phyloP scores from a whole-genome alignment of 2,888 invertebrate species.

The Girardia tigrina region DNA sequence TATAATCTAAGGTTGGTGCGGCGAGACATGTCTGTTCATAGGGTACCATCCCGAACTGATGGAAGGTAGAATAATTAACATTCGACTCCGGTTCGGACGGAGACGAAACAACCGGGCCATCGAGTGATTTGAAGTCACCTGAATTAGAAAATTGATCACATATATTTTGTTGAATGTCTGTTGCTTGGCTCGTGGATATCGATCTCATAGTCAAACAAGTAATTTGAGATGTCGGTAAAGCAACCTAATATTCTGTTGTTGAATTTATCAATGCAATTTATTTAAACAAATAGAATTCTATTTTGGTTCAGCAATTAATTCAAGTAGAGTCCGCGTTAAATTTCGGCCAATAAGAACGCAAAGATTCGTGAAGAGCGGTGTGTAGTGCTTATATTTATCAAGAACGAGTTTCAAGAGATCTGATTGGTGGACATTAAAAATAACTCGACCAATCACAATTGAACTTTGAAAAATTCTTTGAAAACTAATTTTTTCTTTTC shows the following conservation, averaged over 20 bases:
- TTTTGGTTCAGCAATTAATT: neutral
- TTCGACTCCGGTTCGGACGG: slow-evolving; percentile 13
- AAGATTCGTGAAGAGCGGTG: too few relatives aligned
- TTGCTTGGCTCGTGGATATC: slow-evolving; percentile 23
- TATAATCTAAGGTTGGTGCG: neutral
- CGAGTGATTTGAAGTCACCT: slow-evolving; percentile 3
- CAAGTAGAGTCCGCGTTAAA: neutral
- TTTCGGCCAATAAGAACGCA: neutral
- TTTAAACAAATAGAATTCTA: slow-evolving; percentile 10
- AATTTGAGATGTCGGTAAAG: slow-evolving; percentile 23
- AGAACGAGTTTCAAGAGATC: too few relatives aligned
- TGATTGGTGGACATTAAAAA: too few relatives aligned
- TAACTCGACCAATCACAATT: too few relatives aligned
- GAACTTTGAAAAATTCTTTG: too few relatives aligned
- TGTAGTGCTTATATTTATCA: too few relatives aligned
- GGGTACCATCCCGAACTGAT: slow-evolving; percentile 3
- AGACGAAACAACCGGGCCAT: slow-evolving; percentile 20
- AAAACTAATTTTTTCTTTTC: too few relatives aligned
- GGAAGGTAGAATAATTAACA: neutral
- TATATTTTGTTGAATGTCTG: slow-evolving; percentile 23
- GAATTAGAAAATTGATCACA: slow-evolving; percentile 20
- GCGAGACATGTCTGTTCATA: neutral
- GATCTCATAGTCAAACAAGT: slow-evolving; percentile 23
- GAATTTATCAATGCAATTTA: slow-evolving; percentile 18
- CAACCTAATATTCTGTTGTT: slow-evolving; percentile 23